Evolutionary conservation across 2,797 vertebrate species (phyloP).

Genomic region (Bucorvus abyssinicus): DNA sequence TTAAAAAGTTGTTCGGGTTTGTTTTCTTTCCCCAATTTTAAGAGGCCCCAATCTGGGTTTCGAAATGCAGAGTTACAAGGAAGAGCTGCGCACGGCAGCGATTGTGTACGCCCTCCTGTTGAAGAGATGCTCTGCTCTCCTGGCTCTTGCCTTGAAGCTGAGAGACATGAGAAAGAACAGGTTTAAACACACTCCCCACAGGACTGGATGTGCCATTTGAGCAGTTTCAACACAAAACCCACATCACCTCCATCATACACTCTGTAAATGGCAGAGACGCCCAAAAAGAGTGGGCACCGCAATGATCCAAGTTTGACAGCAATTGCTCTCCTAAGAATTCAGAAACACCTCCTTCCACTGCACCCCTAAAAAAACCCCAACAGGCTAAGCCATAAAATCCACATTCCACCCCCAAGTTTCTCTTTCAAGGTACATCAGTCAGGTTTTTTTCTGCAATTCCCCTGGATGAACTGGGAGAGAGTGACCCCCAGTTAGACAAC

Average conservation of each 20-base stretch:
- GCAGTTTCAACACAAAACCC: background rate
- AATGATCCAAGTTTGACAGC: background rate
- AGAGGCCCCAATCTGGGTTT: background rate
- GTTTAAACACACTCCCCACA: background rate
- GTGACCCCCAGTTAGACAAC: background rate
- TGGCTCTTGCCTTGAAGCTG: background rate
- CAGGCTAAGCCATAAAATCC: background rate
- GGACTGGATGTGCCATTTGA: background rate
- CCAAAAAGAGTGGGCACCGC: background rate
- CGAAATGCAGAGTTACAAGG: background rate
- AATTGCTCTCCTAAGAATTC: background rate
- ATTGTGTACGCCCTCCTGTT: background rate
- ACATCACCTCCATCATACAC: background rate
- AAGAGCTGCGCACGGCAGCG: background rate
- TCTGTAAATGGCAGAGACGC: background rate
- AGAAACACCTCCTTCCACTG: background rate
- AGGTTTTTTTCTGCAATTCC: background rate
- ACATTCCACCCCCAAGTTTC: background rate
- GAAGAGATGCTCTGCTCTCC: background rate
- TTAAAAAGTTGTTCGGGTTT: background rate
- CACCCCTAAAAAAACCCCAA: background rate
- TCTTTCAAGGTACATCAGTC: background rate
- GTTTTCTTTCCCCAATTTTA: background rate
- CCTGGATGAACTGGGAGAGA: background rate
- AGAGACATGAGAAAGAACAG: background rate